Evolutionary conservation across 2,113 vertebrate genomes (phyloP), one percentile per base, ranked within the genome.

Genomic region (Rhabdornis inornatus): DNA sequence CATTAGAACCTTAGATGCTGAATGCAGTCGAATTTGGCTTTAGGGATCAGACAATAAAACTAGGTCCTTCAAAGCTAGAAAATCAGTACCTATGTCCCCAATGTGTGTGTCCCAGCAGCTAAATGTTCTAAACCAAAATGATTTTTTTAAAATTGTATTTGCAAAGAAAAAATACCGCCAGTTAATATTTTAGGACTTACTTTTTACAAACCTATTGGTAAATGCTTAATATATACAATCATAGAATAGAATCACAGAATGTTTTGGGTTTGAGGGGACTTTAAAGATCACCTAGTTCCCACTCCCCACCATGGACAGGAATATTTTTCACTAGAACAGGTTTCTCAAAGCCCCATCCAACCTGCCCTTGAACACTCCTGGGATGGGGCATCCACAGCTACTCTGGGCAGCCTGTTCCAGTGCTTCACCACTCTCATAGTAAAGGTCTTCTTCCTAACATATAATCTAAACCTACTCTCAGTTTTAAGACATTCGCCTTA

Each of bases 121-220:
- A 60, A 31, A 44, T 69, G 14, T 57, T 74, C 24, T 65, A 45
- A 79, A 76, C 1, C 2, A 57, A 17, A 57, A 45, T 31, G 35
- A 30, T 53, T 47, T 47, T 16, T 16, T 13, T 2, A 20, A 39
- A 49, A 53, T 6, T 0, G 0, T 14, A 59, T 42, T 50, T 60
- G 4, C 21, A 52, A 68, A 50, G 11, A 40, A 74, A 91, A 74
- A 31, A 10, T 52, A 31, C 35, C 74, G 9, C 3, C 16, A 24
- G 3, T 35, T 40, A 33, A 33, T 77, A 72, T 22, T 76, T 81
- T 68, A 75, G 7, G 24, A 55, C 45, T 66, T 75, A 23, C 39
- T 40, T 90, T 40, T 8, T 63, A 42, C 15, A 77, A 64, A n/a
- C 3, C 3, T 55, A 7, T 33, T 45, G 13, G 7, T 45, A 64